Evolutionary conservation across 1,140 invertebrate species (phyloP).

Genomic region (Orius laevigatus): DNA sequence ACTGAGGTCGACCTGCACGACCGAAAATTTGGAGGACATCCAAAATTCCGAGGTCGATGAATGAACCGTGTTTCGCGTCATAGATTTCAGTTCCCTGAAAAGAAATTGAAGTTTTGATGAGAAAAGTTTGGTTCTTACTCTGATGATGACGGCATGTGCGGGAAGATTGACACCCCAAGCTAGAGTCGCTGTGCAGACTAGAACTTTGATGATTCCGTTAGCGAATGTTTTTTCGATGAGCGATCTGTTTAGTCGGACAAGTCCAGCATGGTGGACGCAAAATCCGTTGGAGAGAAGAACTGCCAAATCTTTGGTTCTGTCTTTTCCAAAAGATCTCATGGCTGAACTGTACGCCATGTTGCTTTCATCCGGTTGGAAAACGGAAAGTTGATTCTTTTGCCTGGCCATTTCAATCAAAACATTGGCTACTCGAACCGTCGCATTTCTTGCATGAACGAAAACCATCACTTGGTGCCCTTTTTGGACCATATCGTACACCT

Average conservation of each 20-base stretch:
- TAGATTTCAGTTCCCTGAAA: constrained; percentile 91
- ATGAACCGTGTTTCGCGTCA: constrained; percentile 85
- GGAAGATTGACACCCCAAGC: constrained; percentile 99
- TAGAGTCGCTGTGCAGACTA: constrained; percentile 93
- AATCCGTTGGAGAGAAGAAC: constrained; percentile 80
- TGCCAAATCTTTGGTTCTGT: constrained; percentile 53
- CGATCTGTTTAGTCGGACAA: constrained; percentile 68
- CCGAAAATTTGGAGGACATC: constrained; percentile 99
- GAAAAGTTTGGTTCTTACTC: constrained; percentile 34
- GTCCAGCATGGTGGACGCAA: constrained; percentile 92
- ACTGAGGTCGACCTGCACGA: constrained; percentile 89
- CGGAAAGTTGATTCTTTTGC: constrained; percentile 48
- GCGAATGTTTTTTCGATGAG: constrained; percentile 74
- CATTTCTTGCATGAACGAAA: constrained; percentile 95
- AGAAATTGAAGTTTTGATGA: constrained; percentile 10
- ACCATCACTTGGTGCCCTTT: constrained; percentile 96
- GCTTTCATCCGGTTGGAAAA: constrained; percentile 47
- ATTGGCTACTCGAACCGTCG: constrained; percentile 75
- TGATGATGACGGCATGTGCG: constrained; percentile 93
- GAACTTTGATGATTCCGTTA: constrained; percentile 77
- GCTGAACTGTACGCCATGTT: constrained; percentile 37
- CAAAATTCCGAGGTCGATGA: constrained; percentile 88
- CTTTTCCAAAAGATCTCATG: constrained; percentile 45
- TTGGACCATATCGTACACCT: constrained; percentile 70
- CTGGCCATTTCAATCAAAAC: constrained; percentile 58